These are phyloP conservation scores for Smutsia gigantea DNA, from an alignment of 2,797 vertebrate species.

Conservation along the genomic window DNA sequence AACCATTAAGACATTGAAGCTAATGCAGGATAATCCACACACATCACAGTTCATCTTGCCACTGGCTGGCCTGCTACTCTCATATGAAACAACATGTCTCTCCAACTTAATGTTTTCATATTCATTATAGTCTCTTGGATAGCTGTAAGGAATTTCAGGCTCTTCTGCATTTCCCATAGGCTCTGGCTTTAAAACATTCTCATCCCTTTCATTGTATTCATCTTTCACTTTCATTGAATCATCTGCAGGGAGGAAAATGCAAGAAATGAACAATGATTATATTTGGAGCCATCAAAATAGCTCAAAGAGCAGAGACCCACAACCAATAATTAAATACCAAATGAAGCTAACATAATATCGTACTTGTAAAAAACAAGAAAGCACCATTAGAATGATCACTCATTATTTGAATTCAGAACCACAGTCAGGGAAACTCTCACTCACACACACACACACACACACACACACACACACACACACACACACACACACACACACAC, in stretches of 20 bases:
- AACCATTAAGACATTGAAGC: conserved; percentile 97
- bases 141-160: conserved; percentile 89
- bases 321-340: conserved; percentile 13
- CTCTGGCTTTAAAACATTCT: conserved; percentile 85
- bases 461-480: not conserved
- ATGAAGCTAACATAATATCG: not conserved
- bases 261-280: conserved; percentile 69
- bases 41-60: conserved; percentile 96
- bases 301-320: conserved; percentile 31
- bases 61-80: conserved; percentile 82
- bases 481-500: not conserved
- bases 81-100: conserved; percentile 84
- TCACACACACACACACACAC: not conserved
- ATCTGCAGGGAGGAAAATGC: conserved; percentile 78
- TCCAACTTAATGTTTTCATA: conserved; percentile 88
- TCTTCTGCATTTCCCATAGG: conserved; percentile 85
- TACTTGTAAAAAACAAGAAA: conserved; percentile 31
- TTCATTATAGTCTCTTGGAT: conserved; percentile 88
- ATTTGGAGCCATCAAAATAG: conserved; percentile 13
- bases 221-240: conserved; percentile 86
- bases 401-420: conserved; percentile 51
- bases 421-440: not conserved
- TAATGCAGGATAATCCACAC: conserved; percentile 96
- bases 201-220: conserved; percentile 87
- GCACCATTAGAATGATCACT: not conserved